These are phyloP conservation scores for Caradrina clavipalpis DNA, from an alignment of 2,888 invertebrate species.

Conservation along the genomic window DNA sequence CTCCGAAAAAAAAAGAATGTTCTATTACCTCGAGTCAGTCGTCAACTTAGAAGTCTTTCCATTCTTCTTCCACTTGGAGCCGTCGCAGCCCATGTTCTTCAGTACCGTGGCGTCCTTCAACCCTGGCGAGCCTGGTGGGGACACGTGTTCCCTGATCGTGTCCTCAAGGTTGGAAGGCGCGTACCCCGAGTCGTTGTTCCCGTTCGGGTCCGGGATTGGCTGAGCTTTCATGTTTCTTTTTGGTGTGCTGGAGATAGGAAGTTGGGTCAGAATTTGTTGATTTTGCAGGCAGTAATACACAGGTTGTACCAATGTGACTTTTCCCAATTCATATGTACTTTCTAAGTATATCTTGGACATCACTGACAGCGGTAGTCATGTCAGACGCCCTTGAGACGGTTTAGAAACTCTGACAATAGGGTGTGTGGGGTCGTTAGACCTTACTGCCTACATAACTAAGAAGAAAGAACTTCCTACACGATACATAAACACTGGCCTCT, in stretches of 20 bases:
- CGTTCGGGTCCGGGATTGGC: slow-evolving; percentile 93
- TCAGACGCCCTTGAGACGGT: too few species aligned
- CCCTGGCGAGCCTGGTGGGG: slow-evolving; percentile 89
- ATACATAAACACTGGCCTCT: not conserved
- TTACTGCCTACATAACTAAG: too few species aligned
- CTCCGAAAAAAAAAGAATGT: not conserved
- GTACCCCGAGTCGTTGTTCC: slow-evolving; percentile 96
- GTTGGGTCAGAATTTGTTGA: not conserved
- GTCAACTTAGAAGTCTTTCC: slow-evolving; percentile 78
- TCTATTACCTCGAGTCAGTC: slow-evolving; percentile 76
- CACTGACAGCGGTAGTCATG: too few species aligned
- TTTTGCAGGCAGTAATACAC: too few species aligned
- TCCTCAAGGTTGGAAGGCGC: slow-evolving; percentile 92
- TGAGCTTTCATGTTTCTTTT: slow-evolving; percentile 82
- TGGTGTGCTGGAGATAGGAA: slow-evolving; percentile 70
- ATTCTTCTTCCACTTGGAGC: slow-evolving; percentile 84
- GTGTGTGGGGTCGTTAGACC: too few species aligned
- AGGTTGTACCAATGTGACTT: too few species aligned
- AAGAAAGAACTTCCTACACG: too few species aligned
- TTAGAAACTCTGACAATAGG: too few species aligned
- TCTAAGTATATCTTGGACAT: too few species aligned
- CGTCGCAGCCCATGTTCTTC: slow-evolving; percentile 81
- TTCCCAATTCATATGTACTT: not conserved
- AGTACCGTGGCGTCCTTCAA: slow-evolving; percentile 83
- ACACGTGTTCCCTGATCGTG: slow-evolving; percentile 90